Base-by-base conservation (phyloP, 1,140 invertebrate species). In the Lethocerus indicus region DNA sequence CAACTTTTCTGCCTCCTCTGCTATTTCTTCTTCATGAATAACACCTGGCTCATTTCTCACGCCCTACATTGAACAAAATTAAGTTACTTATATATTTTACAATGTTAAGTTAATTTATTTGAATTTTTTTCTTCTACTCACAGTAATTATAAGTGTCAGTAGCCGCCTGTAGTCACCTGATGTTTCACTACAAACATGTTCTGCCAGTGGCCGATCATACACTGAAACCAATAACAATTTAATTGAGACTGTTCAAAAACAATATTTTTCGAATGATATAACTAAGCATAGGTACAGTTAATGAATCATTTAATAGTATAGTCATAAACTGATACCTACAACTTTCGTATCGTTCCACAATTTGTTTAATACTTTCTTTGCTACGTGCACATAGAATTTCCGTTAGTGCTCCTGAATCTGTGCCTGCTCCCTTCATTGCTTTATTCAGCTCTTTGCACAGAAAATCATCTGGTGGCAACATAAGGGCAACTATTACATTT, bases 181-280 rank as follows among this genome's bases (percentile, higher is more conserved):
- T 0, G 84, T 87, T 60, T 89, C 86, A 32, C 76, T 76, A 56
- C 74, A 75, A 63, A 89, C 71, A 61, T 83, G 81, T 55, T 79
- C 72, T 35, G 84, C 84, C 54, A 89, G 58, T 1, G 78, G 77
- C 2, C 76, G 75, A 37, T 72, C 71, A 59, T 78, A 87, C 57
- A 81, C n/a, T n/a, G n/a, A n/a, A n/a, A n/a, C n/a, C n/a, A n/a
- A n/a, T n/a, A n/a, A n/a, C n/a, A n/a, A 74, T 79, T 60, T 12
- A 57, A 60, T 37, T 55, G 43, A 50, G 2, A 52, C 20, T 41
- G n/a, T n/a, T n/a, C n/a, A n/a, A n/a, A n/a, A n/a, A n/a, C n/a
- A n/a, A n/a, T n/a, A n/a, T n/a, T n/a, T n/a, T n/a, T n/a, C n/a
- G n/a, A n/a, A n/a, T n/a, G n/a, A n/a, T n/a, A n/a, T n/a, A n/a